These are phyloP conservation scores for Protomyctophum bolini DNA, from an alignment of 2,113 vertebrate genomes.

Conservation along the genomic window DNA sequence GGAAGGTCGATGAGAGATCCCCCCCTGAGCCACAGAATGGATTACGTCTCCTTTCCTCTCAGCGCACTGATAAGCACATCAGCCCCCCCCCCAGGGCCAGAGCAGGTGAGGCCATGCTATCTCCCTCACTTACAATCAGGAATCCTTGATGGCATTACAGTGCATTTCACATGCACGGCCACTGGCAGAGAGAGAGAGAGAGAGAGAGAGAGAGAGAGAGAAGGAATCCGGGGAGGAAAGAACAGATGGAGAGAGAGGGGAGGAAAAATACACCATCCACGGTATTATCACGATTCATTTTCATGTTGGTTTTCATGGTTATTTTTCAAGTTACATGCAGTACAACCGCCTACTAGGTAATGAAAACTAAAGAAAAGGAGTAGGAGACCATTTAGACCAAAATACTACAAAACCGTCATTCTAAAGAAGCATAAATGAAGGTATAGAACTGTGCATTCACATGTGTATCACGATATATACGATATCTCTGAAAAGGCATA, in stretches of 20 bases:
- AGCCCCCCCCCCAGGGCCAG: conserved; percentile 55
- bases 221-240: conserved; percentile 22
- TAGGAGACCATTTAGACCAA: conserved; percentile 60
- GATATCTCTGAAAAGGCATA: too few species aligned
- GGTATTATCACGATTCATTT: too few species aligned
- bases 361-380: conserved; percentile 37
- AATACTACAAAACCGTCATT: too few species aligned
- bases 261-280: conserved; percentile 16
- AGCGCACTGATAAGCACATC: conserved; percentile 74
- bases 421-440: too few species aligned
- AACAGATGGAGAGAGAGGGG: conserved; percentile 61
- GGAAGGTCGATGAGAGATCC: conserved; percentile 70
- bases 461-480: too few species aligned
- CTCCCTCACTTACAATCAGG: conserved; percentile 66
- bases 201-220: background rate
- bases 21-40: conserved; percentile 71
- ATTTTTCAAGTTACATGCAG: too few species aligned
- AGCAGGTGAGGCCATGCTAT: conserved; percentile 66
- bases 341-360: too few species aligned
- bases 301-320: too few species aligned
- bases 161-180: conserved; percentile 56
- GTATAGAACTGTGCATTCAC: too few species aligned
- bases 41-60: conserved; percentile 76
- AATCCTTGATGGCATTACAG: conserved; percentile 70
- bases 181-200: conserved; percentile 15